Evolutionary conservation across 2,888 invertebrate species (phyloP), one percentile per base, ranked within the genome.

Genomic region (Ganaspis brasiliensis): DNA sequence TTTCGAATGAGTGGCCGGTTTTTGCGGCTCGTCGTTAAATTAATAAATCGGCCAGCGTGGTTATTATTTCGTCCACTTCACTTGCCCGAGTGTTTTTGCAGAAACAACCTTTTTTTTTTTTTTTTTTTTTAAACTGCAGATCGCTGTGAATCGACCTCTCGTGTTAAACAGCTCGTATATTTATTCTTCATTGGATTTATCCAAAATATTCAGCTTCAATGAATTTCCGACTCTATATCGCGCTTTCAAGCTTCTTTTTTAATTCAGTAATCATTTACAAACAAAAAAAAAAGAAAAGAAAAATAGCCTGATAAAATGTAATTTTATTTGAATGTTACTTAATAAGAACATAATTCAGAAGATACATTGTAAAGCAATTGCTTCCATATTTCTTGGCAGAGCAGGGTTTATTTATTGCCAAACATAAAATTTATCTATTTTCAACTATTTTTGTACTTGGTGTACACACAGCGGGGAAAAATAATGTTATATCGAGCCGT

Each of bases 21-120:
- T 86, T 87, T 80, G 83, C 71, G 79, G 81, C 76, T 77, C 76
- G 45, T 79, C 79, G 87, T 81, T 86, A 83, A 85, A 85, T 78
- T 86, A 84, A 86, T 86, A 87, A 86, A 86, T 86, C 83, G 77
- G 57, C 72, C 76, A 78, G 61, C 76, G 75, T 31, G 63, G 77
- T 81, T 81, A 86, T 83, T 84, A 83, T 84, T 86, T 82, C 83
- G 63, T 75, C 37, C 61, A 61, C 75, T 37, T 31, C 61, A 26
- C 71, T 35, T 19, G 56, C 45, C 49, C 31, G 37, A 72, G 72
- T 75, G 72, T 75, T 75, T 74, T 31, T 52, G 56, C 57, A 56
- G 67, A 55, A 70, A 70, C 74, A 56, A 37, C 26, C 52, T 55
- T 67, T 59, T 67, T 55, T 57, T 55, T 26, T 63, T 21, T 45